Evolutionary conservation across 1,140 invertebrate species (phyloP), one percentile per base, ranked within the genome.

Genomic region (Diachasma alloeum): DNA sequence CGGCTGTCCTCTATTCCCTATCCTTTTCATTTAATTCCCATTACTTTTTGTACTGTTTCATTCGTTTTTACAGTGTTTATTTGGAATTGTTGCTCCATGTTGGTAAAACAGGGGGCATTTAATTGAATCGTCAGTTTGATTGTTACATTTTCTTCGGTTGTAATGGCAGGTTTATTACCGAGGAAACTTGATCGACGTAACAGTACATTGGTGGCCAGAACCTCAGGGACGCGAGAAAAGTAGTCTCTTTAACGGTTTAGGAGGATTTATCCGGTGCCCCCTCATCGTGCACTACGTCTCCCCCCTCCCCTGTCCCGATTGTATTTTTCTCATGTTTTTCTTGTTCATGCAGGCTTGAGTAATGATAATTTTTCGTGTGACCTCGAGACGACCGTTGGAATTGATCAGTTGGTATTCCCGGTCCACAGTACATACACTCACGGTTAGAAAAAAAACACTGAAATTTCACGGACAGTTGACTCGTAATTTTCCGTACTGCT

Each of bases 231-330:
- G 36, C 39, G 37, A 66, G 56, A 75, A 68, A 68, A 75, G 74
- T 75, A 75, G 74, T 42, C 66, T 63, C 74, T 75, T 75, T 75
- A 75, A 75, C 74, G 74, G 74, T 75, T 68, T 68, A 70, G 74
- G 67, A 75, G 44, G 67, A 75, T 75, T 75, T 75, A 75, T 75
- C 74, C 44, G 66, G 67, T 75, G 74, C 48, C 15, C 19, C 8
- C 39, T 42, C 39, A 42, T 66, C 24, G 24, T 66, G 26, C 24
- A 66, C 63, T 75, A 2, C 44, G 73, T 75, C 37, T 66, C 42
- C 46, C 73, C 37, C 31, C 31, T 31, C 6, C 31, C 31, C 31
- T 31, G 63, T 75, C 66, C 17, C n/a, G 15, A 48, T 44, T 15
- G 13, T 59, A 48, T 53, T 67, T 74, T 74, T 74, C 39, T 46